Evolutionary conservation across 2,888 invertebrate genomes (phyloP), one percentile per base, ranked within the genome.

Genomic region (Pseudeuparius sepicola): DNA sequence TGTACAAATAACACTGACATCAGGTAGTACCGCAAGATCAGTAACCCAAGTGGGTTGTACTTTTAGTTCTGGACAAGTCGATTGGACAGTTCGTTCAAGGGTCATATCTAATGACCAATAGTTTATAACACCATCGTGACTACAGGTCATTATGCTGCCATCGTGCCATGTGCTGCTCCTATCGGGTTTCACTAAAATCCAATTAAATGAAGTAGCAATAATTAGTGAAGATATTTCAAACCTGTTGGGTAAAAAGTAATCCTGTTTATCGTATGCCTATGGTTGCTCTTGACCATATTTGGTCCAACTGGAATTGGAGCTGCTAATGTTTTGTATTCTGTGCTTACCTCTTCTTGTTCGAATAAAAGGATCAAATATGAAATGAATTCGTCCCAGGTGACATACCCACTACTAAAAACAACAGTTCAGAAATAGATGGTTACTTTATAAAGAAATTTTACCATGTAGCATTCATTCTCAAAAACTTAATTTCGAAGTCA

Each of bases 351-450:
- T 46, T 73, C 72, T 31, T 70, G 70, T 57, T 77, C 74, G 62
- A 78, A 83, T 27, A 81, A 81, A 40, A 83, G 64, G 39, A 85
- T 68, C 43, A 85, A 63, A 61, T 80, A 78, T 0, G 83, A 80
- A 15, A 86, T 71, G 49, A 85, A 71, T 59, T 87, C 85, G 53
- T 84, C 75, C 85, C 86, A 87, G 43, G 66, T 67, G 2, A 72
- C 64, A 14, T 54, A 56, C 4, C 66, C 70, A 45, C 70, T 63
- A 47, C 68, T 64, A 33, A 30, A 46, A 45, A 6, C 17, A 35
- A 27, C 30, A 31, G 31, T n/a, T n/a, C n/a, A n/a, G n/a, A n/a
- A n/a, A n/a, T n/a, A n/a, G n/a, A n/a, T n/a, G n/a, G n/a, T n/a
- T n/a, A n/a, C n/a, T n/a, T n/a, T n/a, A n/a, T n/a, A n/a, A n/a